Percentiles rank a stretch among this genome's conserved stretches.
phyloP scores from a whole-genome alignment of 2,888 invertebrate species.

The Trichopria drosophilae region DNA sequence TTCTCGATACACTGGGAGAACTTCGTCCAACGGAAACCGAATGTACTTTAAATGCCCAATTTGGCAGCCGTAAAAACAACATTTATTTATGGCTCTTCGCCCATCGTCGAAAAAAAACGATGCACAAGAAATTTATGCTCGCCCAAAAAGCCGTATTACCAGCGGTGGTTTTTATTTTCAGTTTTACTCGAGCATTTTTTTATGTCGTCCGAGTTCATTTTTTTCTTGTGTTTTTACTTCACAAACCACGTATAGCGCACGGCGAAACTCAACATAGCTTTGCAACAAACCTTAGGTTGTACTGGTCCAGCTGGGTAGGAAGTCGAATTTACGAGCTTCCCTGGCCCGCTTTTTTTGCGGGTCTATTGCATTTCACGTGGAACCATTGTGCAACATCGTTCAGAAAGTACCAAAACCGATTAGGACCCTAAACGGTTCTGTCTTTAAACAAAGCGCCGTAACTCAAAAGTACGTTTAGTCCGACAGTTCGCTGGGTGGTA shows the following conservation, averaged over 20 bases:
- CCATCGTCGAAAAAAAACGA: constrained; percentile 48
- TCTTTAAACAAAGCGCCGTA: constrained; percentile 11
- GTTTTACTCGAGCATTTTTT: constrained; percentile 31
- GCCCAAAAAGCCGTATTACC: constrained; percentile 46
- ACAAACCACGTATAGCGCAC: no score
- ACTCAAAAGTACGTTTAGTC: constrained; percentile 20
- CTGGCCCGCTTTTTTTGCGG: no score
- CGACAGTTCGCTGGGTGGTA: no score
- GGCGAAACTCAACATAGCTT: constrained; percentile 1
- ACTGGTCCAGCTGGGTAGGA: constrained; percentile 22
- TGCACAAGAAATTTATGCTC: constrained; percentile 50
- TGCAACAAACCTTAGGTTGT: not conserved
- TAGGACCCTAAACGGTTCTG: constrained; percentile 14
- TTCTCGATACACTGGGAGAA: no score
- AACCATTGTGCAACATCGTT: no score
- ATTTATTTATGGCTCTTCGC: constrained; percentile 56
- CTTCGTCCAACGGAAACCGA: no score
- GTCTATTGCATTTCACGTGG: no score
- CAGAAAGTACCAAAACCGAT: constrained; percentile 23
- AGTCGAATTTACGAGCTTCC: constrained; percentile 26
- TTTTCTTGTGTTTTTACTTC: no score
- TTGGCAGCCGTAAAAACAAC: constrained; percentile 58
- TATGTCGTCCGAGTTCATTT: constrained; percentile 22
- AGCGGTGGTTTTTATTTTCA: no score
- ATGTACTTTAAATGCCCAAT: constrained; percentile 57